Base-by-base conservation (phyloP, 2,888 invertebrate genomes). In the Eurois occulta region DNA sequence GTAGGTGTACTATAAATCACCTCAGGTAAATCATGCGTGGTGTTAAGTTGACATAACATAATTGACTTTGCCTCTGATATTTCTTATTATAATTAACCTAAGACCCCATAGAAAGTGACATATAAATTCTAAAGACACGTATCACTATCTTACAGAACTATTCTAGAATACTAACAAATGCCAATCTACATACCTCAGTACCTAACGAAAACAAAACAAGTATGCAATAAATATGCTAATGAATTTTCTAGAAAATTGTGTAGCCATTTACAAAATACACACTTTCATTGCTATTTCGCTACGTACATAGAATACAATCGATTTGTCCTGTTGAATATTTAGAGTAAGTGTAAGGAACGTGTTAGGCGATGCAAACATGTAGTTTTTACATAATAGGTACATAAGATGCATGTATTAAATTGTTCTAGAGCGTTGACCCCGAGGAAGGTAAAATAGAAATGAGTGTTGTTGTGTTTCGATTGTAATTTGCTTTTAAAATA, bases 321-420 rank as follows among this genome's bases (percentile, higher is more conserved):
- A 73, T 62, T 60, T 32, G 5, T n/a, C 67, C 71, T 76, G 70
- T 74, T 83, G 83, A 83, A 83, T 83, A 83, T 83, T 76, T 72
- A 79, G 73, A 72, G 28, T 60, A 67, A 32, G 68, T 62, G 71
- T 32, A 75, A 16, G 38, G 28, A 43, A 79, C 80, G 84, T 84
- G 83, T 58, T 48, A 52, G 60, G 28, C 79, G 64, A 46, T 79
- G 52, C 73, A 72, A 76, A 60, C 77, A 58, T 58, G 48, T 46
- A 13, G n/a, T 1, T 64, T 18, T 16, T n/a, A 65, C 41, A 18
- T 41, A 18, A 16, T 21, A 32, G 16, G 35, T 35, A 76, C 64
- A 43, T 46, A 48, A 18, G 41, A 64, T 83, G 62, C 70, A 75
- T 69, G 24, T 62, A 41, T 55, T 24, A 75, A 52, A 72, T 72